Conservation (phyloP, 2,888 invertebrate species). For the Cephus nigrinus region DNA sequence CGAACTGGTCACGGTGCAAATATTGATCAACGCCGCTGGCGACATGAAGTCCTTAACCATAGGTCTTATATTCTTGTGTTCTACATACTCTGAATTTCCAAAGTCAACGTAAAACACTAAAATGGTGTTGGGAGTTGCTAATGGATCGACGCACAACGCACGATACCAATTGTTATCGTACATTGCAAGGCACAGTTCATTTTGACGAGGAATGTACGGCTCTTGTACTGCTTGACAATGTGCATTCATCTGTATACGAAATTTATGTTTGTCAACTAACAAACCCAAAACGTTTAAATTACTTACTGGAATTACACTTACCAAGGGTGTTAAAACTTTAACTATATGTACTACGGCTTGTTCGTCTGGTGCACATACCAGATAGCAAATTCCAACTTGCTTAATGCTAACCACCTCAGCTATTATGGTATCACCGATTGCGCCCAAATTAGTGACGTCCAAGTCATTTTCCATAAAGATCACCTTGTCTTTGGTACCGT, state of each 20-base stretch:
- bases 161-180: conserved; percentile 54
- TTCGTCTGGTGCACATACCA: conserved; percentile 35
- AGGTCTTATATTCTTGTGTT: conserved; percentile 50
- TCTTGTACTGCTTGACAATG: conserved; percentile 43
- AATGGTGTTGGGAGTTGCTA: conserved; percentile 28
- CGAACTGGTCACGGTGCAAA: conserved; percentile 49
- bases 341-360: conserved; percentile 42
- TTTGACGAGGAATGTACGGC: conserved; percentile 54
- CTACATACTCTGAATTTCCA: conserved; percentile 50
- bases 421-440: conserved; percentile 34
- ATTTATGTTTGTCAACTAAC: not conserved
- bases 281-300: not conserved
- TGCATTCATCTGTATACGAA: conserved; percentile 38
- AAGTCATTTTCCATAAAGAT: conserved; percentile 35
- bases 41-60: conserved; percentile 57
- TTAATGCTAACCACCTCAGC: conserved; percentile 27
- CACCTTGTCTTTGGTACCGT: conserved; percentile 2
- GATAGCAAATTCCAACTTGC: conserved; percentile 25
- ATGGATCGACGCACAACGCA: conserved; percentile 44
- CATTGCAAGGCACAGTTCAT: conserved; percentile 58
- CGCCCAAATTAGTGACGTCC: conserved; percentile 38
- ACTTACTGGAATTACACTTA: not conserved
- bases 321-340: conserved; percentile 31
- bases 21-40: conserved; percentile 36
- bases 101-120: conserved; percentile 56